Evolutionary conservation across 2,797 vertebrate genomes (phyloP), one percentile per base, ranked within the genome.

Genomic region (Bothrops alternatus): DNA sequence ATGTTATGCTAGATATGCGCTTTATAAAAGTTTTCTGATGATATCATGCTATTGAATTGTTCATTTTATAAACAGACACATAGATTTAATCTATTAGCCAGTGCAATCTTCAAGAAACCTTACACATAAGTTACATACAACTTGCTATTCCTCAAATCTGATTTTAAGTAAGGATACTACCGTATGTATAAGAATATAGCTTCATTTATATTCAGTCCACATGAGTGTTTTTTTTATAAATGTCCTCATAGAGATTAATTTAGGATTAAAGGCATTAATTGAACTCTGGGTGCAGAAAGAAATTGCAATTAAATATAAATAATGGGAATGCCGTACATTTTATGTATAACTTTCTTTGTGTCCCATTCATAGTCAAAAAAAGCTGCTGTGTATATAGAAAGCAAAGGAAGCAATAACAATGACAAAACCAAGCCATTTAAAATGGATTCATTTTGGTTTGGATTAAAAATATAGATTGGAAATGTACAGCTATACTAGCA

Each of bases 11-110:
- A 65, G 58, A 91, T 1, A 28, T 94, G 63, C 86, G 88, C 6
- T 86, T 94, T 82, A 89, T 23, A 28, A 50, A 2, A 1, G 56
- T 57, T 86, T 91, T 26, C 50, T 82, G 85, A 73, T 1, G 1
- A 57, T 91, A 25, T 90, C 0, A 0, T 82, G 86, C 90, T 18
- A 3, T 91, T 96, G 87, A 92, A 73, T 86, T n/a, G 87, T n/a
- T 63, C 50, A 0, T 10, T 18, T 0, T 42, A 0, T 2, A 85
- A 57, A 18, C 18, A 57, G 58, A 69, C 26, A 28, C 12, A 69
- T n/a, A 69, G 63, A n/a, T 85, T 85, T 37, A 16, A 32, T 16
- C 57, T 63, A 91, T 23, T 14, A 93, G 23, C 10, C 5, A 91
- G 28, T 28, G 23, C 56, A 57, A 16, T 18, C 56, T 57, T 57